A percentile compares a stretch with the other conserved stretches of the same genome.
Conservation (phyloP, 2,113 vertebrate genomes). For the Sorex fumeus region DNA sequence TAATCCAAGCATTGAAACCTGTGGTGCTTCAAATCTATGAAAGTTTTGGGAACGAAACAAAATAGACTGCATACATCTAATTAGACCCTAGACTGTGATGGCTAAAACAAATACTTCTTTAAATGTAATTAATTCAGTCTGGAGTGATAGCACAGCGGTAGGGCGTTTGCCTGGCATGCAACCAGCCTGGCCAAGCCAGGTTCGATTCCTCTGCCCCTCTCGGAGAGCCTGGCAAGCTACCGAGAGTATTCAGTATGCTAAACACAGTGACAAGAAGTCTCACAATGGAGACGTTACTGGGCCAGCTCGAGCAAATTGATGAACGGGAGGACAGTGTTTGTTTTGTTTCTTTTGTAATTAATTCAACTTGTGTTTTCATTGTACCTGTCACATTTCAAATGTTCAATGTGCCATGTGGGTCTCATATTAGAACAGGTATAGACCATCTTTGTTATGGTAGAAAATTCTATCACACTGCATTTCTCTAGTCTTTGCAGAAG, state of each 20-base stretch:
- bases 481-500: background rate
- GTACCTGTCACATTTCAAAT: background rate
- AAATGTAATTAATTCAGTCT: constrained; percentile 11
- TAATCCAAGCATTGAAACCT: background rate
- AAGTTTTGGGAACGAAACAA: background rate
- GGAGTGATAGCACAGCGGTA: too few species aligned
- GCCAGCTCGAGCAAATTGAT: too few species aligned
- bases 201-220: too few species aligned
- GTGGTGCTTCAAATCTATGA: background rate
- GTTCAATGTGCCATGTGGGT: background rate
- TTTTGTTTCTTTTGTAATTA: too few species aligned
- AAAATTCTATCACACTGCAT: background rate
- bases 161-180: too few species aligned
- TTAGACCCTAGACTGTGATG: background rate
- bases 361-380: background rate
- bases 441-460: background rate
- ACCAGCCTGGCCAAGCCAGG: too few species aligned
- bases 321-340: too few species aligned
- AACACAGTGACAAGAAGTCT: too few species aligned
- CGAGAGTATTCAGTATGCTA: too few species aligned
- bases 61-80: background rate
- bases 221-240: too few species aligned
- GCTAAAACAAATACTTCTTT: background rate
- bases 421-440: background rate
- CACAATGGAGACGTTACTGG: too few species aligned